A percentile compares a stretch with the other conserved stretches of the same genome.
Conservation (phyloP, 2,113 vertebrate species). For the Clinocottus analis region DNA sequence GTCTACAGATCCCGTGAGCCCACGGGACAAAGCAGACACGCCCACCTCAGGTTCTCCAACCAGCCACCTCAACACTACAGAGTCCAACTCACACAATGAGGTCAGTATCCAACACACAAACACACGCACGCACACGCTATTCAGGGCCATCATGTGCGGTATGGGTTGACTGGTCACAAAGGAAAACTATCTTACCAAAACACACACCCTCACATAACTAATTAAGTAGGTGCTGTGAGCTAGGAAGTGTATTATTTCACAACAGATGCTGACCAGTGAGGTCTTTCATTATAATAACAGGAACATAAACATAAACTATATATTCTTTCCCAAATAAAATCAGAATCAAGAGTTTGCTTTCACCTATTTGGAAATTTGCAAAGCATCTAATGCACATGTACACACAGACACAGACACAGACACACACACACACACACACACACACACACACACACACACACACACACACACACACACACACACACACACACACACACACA, state of each 20-base stretch:
- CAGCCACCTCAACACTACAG: conserved; percentile 62
- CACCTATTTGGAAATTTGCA: background rate
- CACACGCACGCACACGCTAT: conserved; percentile 20
- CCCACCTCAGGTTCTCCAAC: conserved; percentile 67
- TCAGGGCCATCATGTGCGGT: conserved; percentile 20
- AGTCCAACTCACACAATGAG: conserved; percentile 65
- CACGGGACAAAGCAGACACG: conserved; percentile 53
- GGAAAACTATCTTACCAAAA: conserved; percentile 41
- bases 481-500: no score
- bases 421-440: background rate
- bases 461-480: no score
- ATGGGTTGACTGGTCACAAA: conserved; percentile 30
- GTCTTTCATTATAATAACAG: background rate
- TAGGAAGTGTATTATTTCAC: conserved; percentile 12
- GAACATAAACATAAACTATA: background rate
- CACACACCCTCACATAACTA: conserved; percentile 46
- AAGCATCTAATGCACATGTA: background rate
- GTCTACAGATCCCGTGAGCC: conserved; percentile 66
- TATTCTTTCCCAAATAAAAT: background rate
- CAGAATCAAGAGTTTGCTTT: background rate
- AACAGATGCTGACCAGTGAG: conserved; percentile 6
- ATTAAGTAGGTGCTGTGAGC: conserved; percentile 35
- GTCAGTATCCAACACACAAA: conserved; percentile 60
- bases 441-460: no score
- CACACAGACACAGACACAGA: no score